These are phyloP conservation scores for Drosophila neocordata DNA, from an alignment of 1,140 invertebrate genomes.

Conservation along the genomic window DNA sequence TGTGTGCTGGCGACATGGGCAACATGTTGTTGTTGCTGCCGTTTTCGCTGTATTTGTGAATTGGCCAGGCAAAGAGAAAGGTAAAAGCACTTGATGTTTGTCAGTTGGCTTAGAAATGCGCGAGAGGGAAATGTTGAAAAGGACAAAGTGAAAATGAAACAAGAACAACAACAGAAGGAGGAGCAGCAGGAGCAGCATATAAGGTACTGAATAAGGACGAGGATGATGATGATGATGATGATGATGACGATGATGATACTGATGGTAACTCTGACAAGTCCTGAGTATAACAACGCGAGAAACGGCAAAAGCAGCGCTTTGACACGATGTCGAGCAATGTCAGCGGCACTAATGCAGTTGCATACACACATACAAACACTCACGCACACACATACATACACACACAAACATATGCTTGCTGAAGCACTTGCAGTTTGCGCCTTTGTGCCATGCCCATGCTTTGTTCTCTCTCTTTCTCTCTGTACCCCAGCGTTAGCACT, in stretches of 20 bases:
- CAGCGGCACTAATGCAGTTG: slow-evolving; percentile 45
- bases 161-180: background rate
- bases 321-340: slow-evolving; percentile 36
- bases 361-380: slow-evolving; percentile 18
- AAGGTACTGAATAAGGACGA: background rate
- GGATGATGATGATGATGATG: slow-evolving; percentile 22
- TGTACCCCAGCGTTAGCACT: slow-evolving; percentile 10
- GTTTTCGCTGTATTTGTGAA: slow-evolving; percentile 2
- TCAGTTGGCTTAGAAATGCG: slow-evolving; percentile 58
- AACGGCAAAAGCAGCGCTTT: slow-evolving; percentile 20
- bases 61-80: slow-evolving; percentile 11
- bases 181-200: too few relatives aligned
- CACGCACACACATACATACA: background rate
- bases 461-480: slow-evolving; percentile 31
- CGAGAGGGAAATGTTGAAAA: slow-evolving; percentile 45
- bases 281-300: slow-evolving; percentile 11
- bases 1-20: slow-evolving; percentile 32
- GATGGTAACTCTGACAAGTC: slow-evolving; percentile 7
- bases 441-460: slow-evolving; percentile 33
- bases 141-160: slow-evolving; percentile 33
- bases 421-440: slow-evolving; percentile 35
- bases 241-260: slow-evolving; percentile 20
- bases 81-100: slow-evolving; percentile 38
- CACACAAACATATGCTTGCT: slow-evolving; percentile 9
- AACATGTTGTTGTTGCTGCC: slow-evolving; percentile 21